Base-by-base conservation (phyloP, 1,140 invertebrate species). In the Drosophila novamexicana region DNA sequence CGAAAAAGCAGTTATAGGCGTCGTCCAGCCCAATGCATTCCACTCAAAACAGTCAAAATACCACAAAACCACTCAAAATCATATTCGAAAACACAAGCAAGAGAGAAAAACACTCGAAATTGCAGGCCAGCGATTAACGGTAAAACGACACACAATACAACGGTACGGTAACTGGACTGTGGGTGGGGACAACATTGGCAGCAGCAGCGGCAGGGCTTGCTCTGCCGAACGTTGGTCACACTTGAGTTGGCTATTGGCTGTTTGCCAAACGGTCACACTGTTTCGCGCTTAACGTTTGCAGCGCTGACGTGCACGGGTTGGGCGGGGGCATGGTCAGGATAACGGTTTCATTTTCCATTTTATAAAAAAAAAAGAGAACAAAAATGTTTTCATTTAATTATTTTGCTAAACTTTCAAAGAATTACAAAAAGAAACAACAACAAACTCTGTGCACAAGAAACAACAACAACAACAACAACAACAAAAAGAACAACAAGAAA, bases 261-360 rank as follows among this genome's bases (percentile, higher is more conserved):
- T 5, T 29, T 29, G 22, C 22, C 22, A 29, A 29, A 40, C 39
- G 47, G 47, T 29, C 47, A 49, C 47, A 49, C 47, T 49, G 45
- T 22, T 22, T 7, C 7, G 16, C 8, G 7, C 6, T 18, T 2
- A 22, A 22, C 2, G 18, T 22, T 1, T 22, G 18, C 18, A 22
- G 18, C 18, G 18, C 14, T 14, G 14, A 14, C 14, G 14, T 14
- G 14, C 14, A 14, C 14, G 14, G 14, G 14, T 14, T 14, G 14
- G 14, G 14, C 9, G 49, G 12, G 12, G 37, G 16, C 6, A 9
- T 57, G 49, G 4, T 9, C 44, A 56, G 29, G 4, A 29, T 57
- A 72, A 74, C 57, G 71, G 71, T 74, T 74, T 74, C 65, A 74
- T 69, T 69, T 69, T 50, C 40, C 47, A 52, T 57, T 72, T 66